Evolutionary conservation across 2,888 invertebrate genomes (phyloP).

Genomic region (Allacma fusca): DNA sequence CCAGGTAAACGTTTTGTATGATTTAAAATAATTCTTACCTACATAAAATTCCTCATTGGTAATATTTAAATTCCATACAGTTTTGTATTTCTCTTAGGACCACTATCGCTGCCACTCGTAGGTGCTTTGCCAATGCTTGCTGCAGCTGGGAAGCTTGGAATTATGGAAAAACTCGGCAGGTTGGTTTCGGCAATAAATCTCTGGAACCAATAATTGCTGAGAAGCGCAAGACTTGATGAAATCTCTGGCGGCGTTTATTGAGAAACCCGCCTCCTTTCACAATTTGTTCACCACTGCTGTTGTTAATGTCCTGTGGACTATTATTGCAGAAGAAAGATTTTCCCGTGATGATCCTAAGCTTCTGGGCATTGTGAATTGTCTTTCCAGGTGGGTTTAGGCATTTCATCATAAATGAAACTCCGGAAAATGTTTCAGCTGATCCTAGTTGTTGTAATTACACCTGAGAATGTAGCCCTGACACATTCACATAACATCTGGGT

Average conservation of each 20-base stretch:
- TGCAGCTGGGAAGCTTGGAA: constrained; percentile 15
- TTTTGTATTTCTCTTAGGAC: neutral
- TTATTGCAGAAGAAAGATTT: constrained; percentile 26
- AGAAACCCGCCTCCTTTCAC: neutral
- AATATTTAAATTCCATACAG: too few relatives aligned
- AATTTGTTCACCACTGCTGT: constrained; percentile 1
- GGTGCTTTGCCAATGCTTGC: constrained; percentile 5
- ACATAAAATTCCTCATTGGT: neutral
- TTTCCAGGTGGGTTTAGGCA: neutral
- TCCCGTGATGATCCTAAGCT: constrained; percentile 8
- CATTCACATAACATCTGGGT: neutral
- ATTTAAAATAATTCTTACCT: neutral
- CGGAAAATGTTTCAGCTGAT: too few relatives aligned
- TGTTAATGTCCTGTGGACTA: constrained; percentile 28
- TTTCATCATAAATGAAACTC: too few relatives aligned
- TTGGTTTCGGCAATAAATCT: constrained; percentile 11
- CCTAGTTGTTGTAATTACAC: too few relatives aligned
- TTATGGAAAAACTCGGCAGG: neutral
- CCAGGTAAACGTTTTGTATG: constrained; percentile 6
- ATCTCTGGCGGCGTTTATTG: neutral
- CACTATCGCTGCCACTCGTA: constrained; percentile 19
- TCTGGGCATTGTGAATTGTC: neutral
- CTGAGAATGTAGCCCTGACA: too few relatives aligned
- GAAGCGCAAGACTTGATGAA: neutral
- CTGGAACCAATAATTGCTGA: constrained; percentile 17